A percentile compares a stretch with the other conserved stretches of the same genome.
Conservation (phyloP, 1,140 invertebrate genomes). For the Triops cancriformis region DNA sequence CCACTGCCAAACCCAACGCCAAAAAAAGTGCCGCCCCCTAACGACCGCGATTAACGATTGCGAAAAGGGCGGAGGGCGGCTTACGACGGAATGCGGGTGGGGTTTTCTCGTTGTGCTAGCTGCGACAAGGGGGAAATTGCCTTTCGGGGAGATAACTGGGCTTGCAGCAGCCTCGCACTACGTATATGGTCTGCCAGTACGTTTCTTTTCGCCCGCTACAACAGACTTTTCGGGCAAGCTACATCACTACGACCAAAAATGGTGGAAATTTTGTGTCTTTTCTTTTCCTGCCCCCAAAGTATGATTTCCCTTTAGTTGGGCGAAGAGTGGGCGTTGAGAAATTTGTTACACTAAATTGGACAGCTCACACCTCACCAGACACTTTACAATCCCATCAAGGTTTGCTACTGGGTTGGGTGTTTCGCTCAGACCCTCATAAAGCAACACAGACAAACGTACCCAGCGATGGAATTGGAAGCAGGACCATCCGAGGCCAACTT, state of each 20-base stretch:
- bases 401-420: neutral
- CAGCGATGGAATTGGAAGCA: neutral
- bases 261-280: neutral
- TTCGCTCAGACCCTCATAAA: neutral
- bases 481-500: neutral
- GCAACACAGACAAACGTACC: neutral
- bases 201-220: no score
- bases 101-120: neutral
- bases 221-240: no score
- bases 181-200: no score
- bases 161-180: no score
- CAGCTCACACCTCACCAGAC: neutral
- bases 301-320: neutral
- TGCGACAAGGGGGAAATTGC: no score
- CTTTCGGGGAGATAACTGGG: no score
- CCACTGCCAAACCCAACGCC: neutral
- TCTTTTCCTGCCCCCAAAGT: neutral
- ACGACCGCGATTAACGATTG: neutral
- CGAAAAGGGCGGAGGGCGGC: no score
- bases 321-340: neutral
- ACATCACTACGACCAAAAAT: no score
- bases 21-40: neutral
- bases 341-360: conserved; percentile 11
- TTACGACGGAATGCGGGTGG: neutral
- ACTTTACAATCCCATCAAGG: conserved; percentile 4